Conservation (phyloP, 2,113 vertebrate species). For the Ameiurus melas region DNA sequence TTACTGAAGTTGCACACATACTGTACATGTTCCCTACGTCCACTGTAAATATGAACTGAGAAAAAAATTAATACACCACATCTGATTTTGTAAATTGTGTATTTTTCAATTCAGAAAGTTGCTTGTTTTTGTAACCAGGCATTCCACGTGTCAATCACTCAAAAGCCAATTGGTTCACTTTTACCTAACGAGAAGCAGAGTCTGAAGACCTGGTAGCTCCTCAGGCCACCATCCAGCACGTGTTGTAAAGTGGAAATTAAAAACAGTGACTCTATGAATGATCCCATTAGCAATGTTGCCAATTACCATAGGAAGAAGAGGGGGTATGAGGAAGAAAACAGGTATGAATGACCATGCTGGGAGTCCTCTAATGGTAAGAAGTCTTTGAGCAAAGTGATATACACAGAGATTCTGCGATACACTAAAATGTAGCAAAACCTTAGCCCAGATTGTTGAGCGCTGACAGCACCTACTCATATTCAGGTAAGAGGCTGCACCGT, state of each 20-base stretch:
- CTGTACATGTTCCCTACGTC: neutral
- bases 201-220: neutral
- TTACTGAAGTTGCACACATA: neutral
- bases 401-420: neutral
- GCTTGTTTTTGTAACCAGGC: neutral
- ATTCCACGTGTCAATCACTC: neutral
- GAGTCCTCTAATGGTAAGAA: neutral
- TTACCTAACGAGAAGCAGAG: neutral
- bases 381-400: neutral
- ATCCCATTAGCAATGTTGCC: neutral
- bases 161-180: neutral
- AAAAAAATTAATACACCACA: neutral
- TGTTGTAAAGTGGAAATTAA: neutral
- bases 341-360: neutral
- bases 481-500: neutral
- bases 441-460: neutral
- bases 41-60: neutral
- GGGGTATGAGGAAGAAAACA: neutral
- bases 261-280: neutral
- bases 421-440: neutral
- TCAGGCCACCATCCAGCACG: neutral
- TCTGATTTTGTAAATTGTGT: neutral
- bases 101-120: conserved; percentile 4
- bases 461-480: neutral
- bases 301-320: neutral